Conservation (phyloP, 2,888 invertebrate genomes). For the Plebejus argus region DNA sequence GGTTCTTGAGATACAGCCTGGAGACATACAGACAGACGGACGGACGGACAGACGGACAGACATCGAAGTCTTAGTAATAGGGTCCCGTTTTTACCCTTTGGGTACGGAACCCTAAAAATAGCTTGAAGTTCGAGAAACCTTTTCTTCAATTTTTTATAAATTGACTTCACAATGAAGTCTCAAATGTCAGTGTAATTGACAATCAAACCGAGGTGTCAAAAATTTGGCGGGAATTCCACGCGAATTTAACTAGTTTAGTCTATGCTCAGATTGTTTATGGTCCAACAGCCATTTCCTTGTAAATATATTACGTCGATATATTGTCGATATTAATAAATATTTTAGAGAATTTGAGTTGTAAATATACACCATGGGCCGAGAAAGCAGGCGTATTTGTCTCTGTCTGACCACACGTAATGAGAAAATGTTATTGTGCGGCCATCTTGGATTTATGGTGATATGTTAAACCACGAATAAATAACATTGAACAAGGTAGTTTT, state of each 20-base stretch:
- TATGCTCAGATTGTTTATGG: neutral
- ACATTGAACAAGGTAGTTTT: slow-evolving; percentile 27
- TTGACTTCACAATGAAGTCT: no score
- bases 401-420: slow-evolving; percentile 29
- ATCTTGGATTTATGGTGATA: slow-evolving; percentile 29
- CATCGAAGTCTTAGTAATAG: no score
- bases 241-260: neutral
- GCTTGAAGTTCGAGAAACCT: no score
- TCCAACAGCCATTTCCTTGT: neutral
- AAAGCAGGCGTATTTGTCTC: slow-evolving; percentile 28
- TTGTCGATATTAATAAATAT: slow-evolving; percentile 26
- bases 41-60: no score
- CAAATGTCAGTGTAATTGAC: no score
- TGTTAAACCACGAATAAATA: slow-evolving; percentile 24
- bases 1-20: no score
- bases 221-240: neutral
- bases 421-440: slow-evolving; percentile 16
- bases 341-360: slow-evolving; percentile 24
- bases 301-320: slow-evolving; percentile 18
- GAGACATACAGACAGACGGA: no score
- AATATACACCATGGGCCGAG: slow-evolving; percentile 23
- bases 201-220: neutral
- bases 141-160: no score
- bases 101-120: no score
- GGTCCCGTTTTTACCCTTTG: no score